Conservation (phyloP, 2,797 vertebrate genomes). For the Acanthis flammea region DNA sequence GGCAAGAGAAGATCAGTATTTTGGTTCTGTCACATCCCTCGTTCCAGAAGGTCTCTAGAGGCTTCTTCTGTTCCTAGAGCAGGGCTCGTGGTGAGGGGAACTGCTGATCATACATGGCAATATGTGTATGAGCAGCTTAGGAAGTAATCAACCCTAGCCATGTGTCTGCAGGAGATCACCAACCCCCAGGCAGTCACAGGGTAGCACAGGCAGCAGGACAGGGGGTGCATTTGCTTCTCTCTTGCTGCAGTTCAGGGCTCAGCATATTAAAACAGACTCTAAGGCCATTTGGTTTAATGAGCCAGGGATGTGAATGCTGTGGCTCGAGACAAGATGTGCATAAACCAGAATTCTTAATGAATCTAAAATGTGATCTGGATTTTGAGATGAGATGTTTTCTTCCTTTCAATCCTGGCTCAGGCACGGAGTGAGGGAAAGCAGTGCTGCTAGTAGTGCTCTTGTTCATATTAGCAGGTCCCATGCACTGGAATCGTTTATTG, state of each 20-base stretch:
- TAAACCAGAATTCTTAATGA: not conserved
- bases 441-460: accelerated
- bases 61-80: not conserved
- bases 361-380: not conserved
- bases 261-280: not conserved
- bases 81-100: not conserved
- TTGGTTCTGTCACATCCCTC: not conserved
- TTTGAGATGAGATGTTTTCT: not conserved
- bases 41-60: not conserved
- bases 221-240: not conserved
- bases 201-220: not conserved
- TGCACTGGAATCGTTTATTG: not conserved
- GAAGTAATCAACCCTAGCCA: not conserved
- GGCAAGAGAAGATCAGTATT: not conserved
- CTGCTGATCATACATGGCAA: not conserved
- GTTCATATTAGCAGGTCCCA: not conserved
- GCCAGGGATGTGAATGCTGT: not conserved
- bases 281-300: not conserved
- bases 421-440: not conserved
- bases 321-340: not conserved
- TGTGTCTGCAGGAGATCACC: not conserved
- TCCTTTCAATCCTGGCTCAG: not conserved
- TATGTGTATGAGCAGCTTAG: not conserved
- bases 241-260: not conserved
- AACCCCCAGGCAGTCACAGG: not conserved